phyloP scores from a whole-genome alignment of 35 echinoderm and acorn worm genomes.

The Holothuria glaberrima region DNA sequence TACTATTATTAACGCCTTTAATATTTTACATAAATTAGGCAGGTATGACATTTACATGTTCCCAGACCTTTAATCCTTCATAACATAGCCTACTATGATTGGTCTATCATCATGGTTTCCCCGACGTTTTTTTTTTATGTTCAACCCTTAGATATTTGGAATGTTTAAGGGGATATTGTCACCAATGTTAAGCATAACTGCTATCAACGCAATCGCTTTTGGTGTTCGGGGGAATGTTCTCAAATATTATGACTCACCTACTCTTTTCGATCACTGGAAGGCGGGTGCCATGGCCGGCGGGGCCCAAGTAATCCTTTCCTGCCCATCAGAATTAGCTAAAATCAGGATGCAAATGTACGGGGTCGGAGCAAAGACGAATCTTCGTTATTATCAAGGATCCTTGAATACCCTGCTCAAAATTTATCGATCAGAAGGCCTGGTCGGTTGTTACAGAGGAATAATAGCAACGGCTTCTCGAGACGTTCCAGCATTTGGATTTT shows the following conservation, averaged over 20 bases:
- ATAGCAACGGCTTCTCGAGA: constrained; percentile 71
- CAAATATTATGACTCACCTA: constrained; percentile 67
- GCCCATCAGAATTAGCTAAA: constrained; percentile 93
- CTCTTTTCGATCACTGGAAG: constrained; percentile 57
- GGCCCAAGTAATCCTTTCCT: constrained; percentile 66
- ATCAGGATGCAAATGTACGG: constrained; percentile 84
- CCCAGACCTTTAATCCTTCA: neutral
- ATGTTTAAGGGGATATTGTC: constrained; percentile 93
- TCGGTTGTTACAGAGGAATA: constrained; percentile 82
- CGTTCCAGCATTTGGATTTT: constrained; percentile 77
- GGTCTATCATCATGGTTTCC: neutral
- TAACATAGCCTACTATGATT: neutral
- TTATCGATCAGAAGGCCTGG: constrained; percentile 74
- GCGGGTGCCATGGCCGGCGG: constrained; percentile 69
- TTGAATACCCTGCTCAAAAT: constrained; percentile 65
- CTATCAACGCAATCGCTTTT: constrained; percentile 85
- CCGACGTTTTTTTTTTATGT: neutral
- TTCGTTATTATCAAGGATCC: constrained; percentile 64
- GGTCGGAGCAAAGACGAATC: constrained; percentile 58
- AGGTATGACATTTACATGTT: too few relatives aligned
- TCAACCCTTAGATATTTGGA: constrained; percentile 81
- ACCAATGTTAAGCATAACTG: constrained; percentile 79
- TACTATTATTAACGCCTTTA: neutral
- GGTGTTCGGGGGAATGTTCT: constrained; percentile 87
- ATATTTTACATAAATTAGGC: neutral